Evolutionary conservation across 2,113 vertebrate species (phyloP).

Genomic region (Oenanthe oenanthe): DNA sequence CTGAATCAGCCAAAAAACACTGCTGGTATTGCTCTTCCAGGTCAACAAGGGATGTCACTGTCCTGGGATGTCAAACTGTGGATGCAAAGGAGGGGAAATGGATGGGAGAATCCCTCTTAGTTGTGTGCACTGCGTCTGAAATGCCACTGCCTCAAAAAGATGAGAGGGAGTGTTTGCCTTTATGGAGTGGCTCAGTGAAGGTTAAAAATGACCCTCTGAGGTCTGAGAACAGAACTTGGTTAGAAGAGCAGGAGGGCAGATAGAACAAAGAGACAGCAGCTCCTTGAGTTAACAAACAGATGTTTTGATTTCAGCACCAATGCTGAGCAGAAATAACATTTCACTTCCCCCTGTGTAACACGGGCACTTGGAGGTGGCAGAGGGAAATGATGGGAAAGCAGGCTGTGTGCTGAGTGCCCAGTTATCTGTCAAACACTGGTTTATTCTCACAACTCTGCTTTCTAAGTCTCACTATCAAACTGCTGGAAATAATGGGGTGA

Average conservation of each 20-base stretch:
- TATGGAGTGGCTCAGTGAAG: neutral
- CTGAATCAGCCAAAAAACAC: neutral
- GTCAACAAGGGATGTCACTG: neutral
- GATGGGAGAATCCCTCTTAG: neutral
- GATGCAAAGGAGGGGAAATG: neutral
- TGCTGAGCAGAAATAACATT: neutral
- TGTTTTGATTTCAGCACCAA: neutral
- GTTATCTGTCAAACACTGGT: neutral
- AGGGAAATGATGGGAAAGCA: neutral
- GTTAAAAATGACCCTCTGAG: neutral
- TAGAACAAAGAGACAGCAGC: neutral
- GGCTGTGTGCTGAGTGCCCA: neutral
- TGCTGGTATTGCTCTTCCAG: neutral
- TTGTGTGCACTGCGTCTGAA: neutral
- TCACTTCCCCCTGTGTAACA: neutral
- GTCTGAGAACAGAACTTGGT: neutral
- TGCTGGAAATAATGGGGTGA: slow-evolving; percentile 19
- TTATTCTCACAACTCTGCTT: neutral
- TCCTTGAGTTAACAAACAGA: slow-evolving; percentile 1
- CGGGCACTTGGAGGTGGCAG: neutral
- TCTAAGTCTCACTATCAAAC: slow-evolving; percentile 6
- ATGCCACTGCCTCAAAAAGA: neutral
- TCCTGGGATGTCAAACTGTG: neutral
- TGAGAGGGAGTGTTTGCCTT: neutral
- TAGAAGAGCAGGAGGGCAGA: neutral